Conservation (phyloP, 2,888 invertebrate genomes). For the Bellardia bayeri region DNA sequence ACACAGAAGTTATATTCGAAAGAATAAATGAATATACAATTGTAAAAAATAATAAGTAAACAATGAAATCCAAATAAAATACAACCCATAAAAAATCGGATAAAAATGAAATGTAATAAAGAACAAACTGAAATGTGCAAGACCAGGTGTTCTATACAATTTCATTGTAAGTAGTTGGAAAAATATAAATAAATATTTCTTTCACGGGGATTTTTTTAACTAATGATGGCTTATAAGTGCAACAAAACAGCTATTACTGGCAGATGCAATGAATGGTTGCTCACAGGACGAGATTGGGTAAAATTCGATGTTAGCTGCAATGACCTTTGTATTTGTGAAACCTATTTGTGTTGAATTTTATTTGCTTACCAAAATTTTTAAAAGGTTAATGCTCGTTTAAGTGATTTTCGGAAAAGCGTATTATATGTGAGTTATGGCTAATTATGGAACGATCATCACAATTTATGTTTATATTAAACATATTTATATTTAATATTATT, state of each 20-base stretch:
- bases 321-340: too few relatives aligned
- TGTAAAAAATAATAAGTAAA: neutral
- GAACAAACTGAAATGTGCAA: neutral
- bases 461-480: too few relatives aligned
- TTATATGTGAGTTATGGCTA: too few relatives aligned
- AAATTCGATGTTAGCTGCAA: too few relatives aligned
- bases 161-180: conserved; percentile 1
- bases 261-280: neutral
- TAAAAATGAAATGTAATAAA: neutral
- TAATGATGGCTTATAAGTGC: conserved; percentile 40
- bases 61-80: conserved; percentile 1
- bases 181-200: conserved; percentile 4
- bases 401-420: too few relatives aligned
- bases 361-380: too few relatives aligned
- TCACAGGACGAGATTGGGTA: too few relatives aligned
- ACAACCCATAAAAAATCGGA: neutral
- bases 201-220: conserved; percentile 29
- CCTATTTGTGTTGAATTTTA: too few relatives aligned
- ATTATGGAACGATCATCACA: too few relatives aligned
- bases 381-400: too few relatives aligned
- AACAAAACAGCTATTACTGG: neutral
- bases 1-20: neutral
- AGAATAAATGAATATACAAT: neutral
- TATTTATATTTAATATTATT: too few relatives aligned
- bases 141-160: conserved; percentile 49